These are phyloP conservation scores for Sebastes trivittatus DNA, from an alignment of 2,797 vertebrate genomes.

Conservation along the genomic window DNA sequence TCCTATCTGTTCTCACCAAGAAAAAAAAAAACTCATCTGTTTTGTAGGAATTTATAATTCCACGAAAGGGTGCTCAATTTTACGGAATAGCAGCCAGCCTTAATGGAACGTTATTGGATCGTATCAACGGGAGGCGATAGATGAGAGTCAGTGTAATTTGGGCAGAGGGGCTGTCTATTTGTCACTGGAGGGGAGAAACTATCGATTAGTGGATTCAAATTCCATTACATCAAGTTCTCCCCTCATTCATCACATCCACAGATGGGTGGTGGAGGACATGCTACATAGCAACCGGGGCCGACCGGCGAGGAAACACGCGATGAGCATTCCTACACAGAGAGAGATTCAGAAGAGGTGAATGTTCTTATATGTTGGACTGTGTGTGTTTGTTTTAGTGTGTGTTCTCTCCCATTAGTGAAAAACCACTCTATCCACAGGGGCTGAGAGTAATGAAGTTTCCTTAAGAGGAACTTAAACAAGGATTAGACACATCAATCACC, in stretches of 20 bases:
- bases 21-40: conserved; percentile 34
- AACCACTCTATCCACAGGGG: conserved; percentile 58
- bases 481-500: conserved; percentile 79
- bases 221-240: conserved; percentile 72
- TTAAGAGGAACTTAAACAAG: conserved; percentile 77
- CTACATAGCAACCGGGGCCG: conserved; percentile 53
- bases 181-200: conserved; percentile 79
- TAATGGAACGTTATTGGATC: conserved; percentile 80
- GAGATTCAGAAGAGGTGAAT: conserved; percentile 7
- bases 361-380: conserved; percentile 10
- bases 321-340: neutral
- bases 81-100: conserved; percentile 68
- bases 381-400: conserved; percentile 36
- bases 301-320: conserved; percentile 6
- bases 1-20: conserved; percentile 11
- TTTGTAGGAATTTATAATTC: conserved; percentile 67
- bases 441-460: conserved; percentile 74
- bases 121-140: conserved; percentile 74
- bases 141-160: conserved; percentile 75
- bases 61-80: conserved; percentile 75
- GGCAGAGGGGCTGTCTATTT: conserved; percentile 75
- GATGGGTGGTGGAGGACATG: conserved; percentile 52
- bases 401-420: conserved; percentile 48
- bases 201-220: conserved; percentile 82
- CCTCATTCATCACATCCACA: conserved; percentile 73